phyloP scores from a whole-genome alignment of 2,113 vertebrate species.

The Pelvicachromis taeniatus region DNA sequence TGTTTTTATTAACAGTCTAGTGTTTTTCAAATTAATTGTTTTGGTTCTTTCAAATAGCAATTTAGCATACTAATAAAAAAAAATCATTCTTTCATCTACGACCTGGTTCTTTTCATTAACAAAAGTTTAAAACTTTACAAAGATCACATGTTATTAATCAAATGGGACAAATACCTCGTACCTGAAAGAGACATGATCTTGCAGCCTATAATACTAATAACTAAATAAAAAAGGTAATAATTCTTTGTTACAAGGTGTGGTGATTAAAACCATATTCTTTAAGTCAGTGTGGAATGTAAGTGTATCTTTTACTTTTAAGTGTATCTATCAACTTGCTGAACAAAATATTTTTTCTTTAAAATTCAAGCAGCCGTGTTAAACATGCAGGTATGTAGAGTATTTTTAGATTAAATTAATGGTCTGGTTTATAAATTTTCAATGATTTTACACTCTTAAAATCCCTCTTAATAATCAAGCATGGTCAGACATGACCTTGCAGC shows the following conservation, averaged over 20 bases:
- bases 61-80: neutral
- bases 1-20: neutral
- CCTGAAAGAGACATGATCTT: neutral
- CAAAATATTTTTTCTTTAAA: neutral
- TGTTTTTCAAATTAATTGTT: neutral
- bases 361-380: neutral
- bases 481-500: neutral
- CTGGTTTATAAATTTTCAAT: neutral
- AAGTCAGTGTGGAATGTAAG: neutral
- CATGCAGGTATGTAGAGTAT: neutral
- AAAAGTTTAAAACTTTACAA: neutral
- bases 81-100: neutral
- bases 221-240: neutral
- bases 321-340: neutral
- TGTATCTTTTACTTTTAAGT: constrained; percentile 18
- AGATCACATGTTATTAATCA: neutral
- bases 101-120: neutral
- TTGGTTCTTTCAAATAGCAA: neutral
- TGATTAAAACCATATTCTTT: neutral
- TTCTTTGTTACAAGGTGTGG: neutral
- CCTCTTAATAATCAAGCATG: neutral
- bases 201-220: neutral
- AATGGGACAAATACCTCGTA: neutral
- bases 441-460: neutral
- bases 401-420: neutral